Conservation (phyloP, 2,888 invertebrate genomes). For the Aspidapion aeneum region DNA sequence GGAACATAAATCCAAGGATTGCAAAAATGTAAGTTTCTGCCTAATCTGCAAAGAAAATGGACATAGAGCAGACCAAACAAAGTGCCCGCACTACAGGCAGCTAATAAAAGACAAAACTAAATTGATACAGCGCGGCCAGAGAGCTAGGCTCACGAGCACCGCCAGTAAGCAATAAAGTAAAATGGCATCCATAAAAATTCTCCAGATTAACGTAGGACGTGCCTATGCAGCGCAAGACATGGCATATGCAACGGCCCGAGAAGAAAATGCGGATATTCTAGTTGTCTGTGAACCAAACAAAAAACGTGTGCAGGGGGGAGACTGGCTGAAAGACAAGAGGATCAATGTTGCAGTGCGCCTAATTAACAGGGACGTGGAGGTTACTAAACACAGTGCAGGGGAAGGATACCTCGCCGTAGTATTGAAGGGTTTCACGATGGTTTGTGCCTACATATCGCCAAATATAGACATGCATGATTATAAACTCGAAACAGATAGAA, state of each 20-base stretch:
- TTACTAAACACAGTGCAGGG: not conserved
- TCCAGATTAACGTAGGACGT: constrained; percentile 15
- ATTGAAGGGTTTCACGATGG: not conserved
- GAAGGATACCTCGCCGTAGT: not conserved
- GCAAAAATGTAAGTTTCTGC: too few relatives aligned
- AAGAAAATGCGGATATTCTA: constrained; percentile 6
- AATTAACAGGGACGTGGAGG: not conserved
- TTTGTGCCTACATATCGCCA: constrained; percentile 15
- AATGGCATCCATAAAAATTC: constrained; percentile 4
- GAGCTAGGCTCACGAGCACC: not conserved
- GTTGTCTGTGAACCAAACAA: constrained; percentile 14
- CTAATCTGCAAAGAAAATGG: too few relatives aligned
- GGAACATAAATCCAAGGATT: too few relatives aligned
- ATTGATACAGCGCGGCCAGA: not conserved
- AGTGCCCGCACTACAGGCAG: not conserved
- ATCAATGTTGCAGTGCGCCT: constrained; percentile 1
- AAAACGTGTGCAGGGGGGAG: not conserved
- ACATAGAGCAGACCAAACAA: constrained; percentile 9
- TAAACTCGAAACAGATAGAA: not conserved
- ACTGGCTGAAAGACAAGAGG: constrained; percentile 2
- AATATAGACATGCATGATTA: constrained; percentile 5
- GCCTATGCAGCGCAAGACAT: constrained; percentile 9
- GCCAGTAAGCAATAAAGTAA: not conserved
- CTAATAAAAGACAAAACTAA: not conserved
- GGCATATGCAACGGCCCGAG: not conserved